Evolutionary conservation across 2,888 invertebrate genomes (phyloP), one percentile per base, ranked within the genome.

Genomic region (Scaptomyza parva): DNA sequence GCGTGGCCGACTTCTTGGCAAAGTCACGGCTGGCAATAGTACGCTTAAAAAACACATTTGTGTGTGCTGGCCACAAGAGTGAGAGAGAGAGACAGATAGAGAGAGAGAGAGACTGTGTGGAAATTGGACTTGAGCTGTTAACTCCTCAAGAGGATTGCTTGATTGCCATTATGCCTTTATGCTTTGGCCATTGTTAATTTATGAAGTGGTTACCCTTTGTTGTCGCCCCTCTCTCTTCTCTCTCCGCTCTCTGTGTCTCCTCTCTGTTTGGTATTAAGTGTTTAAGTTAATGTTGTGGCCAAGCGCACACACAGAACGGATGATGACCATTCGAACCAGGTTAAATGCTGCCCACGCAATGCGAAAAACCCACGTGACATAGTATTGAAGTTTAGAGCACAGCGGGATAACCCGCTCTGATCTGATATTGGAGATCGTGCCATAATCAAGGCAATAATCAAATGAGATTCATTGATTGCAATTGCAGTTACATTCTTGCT

Each of bases 141-240:
- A 9, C 47, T 35, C 22, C 2, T 28, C 28, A 8, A 40, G n/a
- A n/a, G n/a, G n/a, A n/a, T 44, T 33, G 51, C 64, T 75, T 76
- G 78, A 85, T 78, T 82, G 76, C 80, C 82, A 78, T 85, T 82
- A 58, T n/a, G n/a, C 72, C 61, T 67, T 39, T 6, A 26, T 26
- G 33, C 62, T 68, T 14, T 40, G 78, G 66, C 63, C 85, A 84
- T 81, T 84, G 84, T 84, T 86, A 86, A 84, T 86, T 84, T 84
- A 86, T 84, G 84, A 81, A 84, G 83, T 84, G 82, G 79, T 85
- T 82, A 68, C 64, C 6, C 66, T 84, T 84, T 81, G 80, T 84
- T 84, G 80, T 84, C 85, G 84, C 76, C 78, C 76, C 33, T 33
- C n/a, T n/a, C n/a, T n/a, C n/a, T n/a, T n/a, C n/a, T n/a, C n/a